Evolutionary conservation across 1,140 invertebrate genomes (phyloP), one percentile per base, ranked within the genome.

Genomic region (Halotydeus destructor): DNA sequence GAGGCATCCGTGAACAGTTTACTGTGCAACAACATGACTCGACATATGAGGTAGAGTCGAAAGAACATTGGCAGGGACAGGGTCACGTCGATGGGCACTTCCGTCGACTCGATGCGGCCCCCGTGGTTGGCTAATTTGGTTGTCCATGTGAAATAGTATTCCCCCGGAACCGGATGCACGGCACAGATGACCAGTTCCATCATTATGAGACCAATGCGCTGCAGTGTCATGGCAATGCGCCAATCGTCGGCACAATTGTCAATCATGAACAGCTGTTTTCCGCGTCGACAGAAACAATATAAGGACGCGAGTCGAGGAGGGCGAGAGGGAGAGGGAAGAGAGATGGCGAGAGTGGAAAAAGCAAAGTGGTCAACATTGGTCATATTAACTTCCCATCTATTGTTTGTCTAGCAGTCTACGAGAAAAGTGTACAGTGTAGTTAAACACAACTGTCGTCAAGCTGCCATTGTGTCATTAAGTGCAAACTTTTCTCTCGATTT

Each of bases 231-330:
- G 49, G 93, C 91, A 65, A 99, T 98, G 57, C 91, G 71, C 93
- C 93, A 99, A 68, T 99, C 93, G 64, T 98, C 93, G 38, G 93
- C 88, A 67, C 89, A 96, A 70, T 98, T 98, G 72, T 96, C 86
- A 67, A 94, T 93, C 82, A 93, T 89, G 69, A 93, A 94, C 66
- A 94, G 72, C 86, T 94, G 69, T 30, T n/a, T n/a, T n/a, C n/a
- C n/a, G n/a, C n/a, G n/a, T n/a, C n/a, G n/a, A n/a, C n/a, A n/a
- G n/a, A n/a, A n/a, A n/a, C n/a, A n/a, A n/a, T n/a, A n/a, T n/a
- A n/a, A n/a, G n/a, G n/a, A n/a, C n/a, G n/a, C n/a, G n/a, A n/a
- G n/a, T n/a, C n/a, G n/a, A n/a, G n/a, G n/a, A 68, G 52, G 32
- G 41, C 49, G 47, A 34, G 27, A 35, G 21, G 16, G 28, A 30